These are phyloP conservation scores for Gobio occitaniae DNA, from an alignment of 2,797 vertebrate species.

Conservation along the genomic window DNA sequence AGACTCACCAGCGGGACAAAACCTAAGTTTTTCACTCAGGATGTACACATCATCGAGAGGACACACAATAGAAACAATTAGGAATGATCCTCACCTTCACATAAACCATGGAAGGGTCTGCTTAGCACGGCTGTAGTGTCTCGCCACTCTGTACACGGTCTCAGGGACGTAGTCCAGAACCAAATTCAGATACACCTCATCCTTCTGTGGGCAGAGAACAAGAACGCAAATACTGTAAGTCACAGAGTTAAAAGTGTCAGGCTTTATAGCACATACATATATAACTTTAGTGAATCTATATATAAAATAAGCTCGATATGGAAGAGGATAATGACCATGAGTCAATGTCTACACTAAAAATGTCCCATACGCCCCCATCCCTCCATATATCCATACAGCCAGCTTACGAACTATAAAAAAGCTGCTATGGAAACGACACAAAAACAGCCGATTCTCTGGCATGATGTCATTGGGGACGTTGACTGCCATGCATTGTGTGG, in stretches of 20 bases:
- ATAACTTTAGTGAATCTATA: slow-evolving; percentile 11
- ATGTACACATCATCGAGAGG: slow-evolving; percentile 14
- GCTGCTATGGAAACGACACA: slow-evolving; percentile 30
- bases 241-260: slow-evolving; percentile 22
- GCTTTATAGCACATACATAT: slow-evolving; percentile 1
- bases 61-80: neutral
- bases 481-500: slow-evolving; percentile 41
- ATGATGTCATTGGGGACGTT: slow-evolving; percentile 38
- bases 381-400: slow-evolving; percentile 28
- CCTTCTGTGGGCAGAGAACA: slow-evolving; percentile 84
- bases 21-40: slow-evolving; percentile 15
- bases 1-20: neutral
- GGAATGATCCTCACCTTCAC: slow-evolving; percentile 86
- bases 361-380: neutral
- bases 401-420: slow-evolving; percentile 22
- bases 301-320: neutral
- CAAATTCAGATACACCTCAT: slow-evolving; percentile 99
- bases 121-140: slow-evolving; percentile 99
- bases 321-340: slow-evolving; percentile 1
- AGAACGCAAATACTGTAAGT: slow-evolving; percentile 15
- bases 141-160: slow-evolving; percentile 99
- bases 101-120: slow-evolving; percentile 98
- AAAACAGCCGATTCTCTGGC: slow-evolving; percentile 29
- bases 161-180: slow-evolving; percentile 99
- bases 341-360: neutral